Conservation (phyloP, 1,140 invertebrate species). For the Araneus ventricosus region DNA sequence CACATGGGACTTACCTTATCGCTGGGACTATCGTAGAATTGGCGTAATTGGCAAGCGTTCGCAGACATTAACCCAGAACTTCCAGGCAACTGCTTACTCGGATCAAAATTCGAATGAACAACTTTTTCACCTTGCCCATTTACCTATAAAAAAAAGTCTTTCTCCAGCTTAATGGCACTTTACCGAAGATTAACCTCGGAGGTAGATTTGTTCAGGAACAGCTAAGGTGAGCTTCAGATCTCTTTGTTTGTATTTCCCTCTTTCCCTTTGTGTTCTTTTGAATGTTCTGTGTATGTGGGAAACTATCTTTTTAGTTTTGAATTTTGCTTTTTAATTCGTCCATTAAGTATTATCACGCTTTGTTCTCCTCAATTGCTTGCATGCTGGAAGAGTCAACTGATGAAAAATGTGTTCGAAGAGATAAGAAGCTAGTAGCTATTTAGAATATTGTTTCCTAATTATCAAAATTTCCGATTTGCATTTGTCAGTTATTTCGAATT, state of each 20-base stretch:
- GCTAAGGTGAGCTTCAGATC: neutral
- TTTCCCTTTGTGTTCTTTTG: neutral
- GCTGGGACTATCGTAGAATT: slow-evolving; percentile 41
- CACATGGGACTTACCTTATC: slow-evolving; percentile 63
- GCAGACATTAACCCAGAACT: slow-evolving; percentile 67
- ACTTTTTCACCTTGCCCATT: slow-evolving; percentile 23
- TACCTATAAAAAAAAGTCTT: slow-evolving; percentile 1
- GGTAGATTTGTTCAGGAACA: neutral
- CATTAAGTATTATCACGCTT: no score
- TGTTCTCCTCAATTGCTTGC: no score
- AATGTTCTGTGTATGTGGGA: no score
- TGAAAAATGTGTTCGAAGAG: no score
- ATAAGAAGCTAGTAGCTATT: no score
- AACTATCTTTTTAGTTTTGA: no score
- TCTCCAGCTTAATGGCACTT: neutral
- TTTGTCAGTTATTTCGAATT: no score
- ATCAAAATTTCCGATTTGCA: no score
- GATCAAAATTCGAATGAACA: slow-evolving; percentile 38
- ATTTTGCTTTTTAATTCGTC: no score
- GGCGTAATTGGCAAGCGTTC: slow-evolving; percentile 54
- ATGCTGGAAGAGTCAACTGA: no score
- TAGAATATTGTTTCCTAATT: no score
- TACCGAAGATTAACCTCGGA: neutral
- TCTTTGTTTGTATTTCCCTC: neutral
- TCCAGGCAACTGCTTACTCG: slow-evolving; percentile 20